Evolutionary conservation across 1,140 invertebrate genomes (phyloP), one percentile per base, ranked within the genome.

Genomic region (Lithobius niger): DNA sequence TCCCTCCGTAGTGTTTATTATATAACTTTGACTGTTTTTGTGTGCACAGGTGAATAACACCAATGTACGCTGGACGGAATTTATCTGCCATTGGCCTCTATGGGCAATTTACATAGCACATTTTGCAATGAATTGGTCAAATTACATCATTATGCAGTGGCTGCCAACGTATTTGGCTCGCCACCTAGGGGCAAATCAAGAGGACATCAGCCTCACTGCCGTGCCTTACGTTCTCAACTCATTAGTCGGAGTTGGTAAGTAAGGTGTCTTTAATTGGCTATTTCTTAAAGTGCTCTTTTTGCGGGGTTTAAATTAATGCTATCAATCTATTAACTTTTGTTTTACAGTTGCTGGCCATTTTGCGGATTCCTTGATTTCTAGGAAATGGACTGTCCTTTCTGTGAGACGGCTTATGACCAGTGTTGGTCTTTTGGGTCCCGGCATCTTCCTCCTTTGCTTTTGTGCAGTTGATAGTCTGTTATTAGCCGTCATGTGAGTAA

Each of bases 71-170:
- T 85, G 82, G 82, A 74, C 71, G 25, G 80, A 82, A 66, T 84
- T 84, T 59, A 68, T 87, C 45, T 68, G 74, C 42, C 78, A 82
- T 62, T 84, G 82, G 79, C 79, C 83, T 0, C 68, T 87, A 16
- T 86, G 83, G 83, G 79, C 83, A 1, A 77, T 86, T 56, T 87
- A 87, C 61, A 77, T 82, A 55, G 83, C 84, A 25, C 84, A 87
- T 69, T 87, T 87, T 70, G 78, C 82, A 22, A 87, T 88, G 84
- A 86, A 86, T 67, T 88, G 84, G 84, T 82, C 80, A 28, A 86
- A 82, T 62, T 86, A 87, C 62, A 85, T 87, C 56, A 83, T 88
- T 59, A 86, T 86, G 82, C 82, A 86, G 64, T 88, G 84, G 84
- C 68, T 88, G 56, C 84, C 84, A 1, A 86, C 83, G 3, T 87